phyloP scores from a whole-genome alignment of 1,140 invertebrate genomes.

The Ladona fulva region DNA sequence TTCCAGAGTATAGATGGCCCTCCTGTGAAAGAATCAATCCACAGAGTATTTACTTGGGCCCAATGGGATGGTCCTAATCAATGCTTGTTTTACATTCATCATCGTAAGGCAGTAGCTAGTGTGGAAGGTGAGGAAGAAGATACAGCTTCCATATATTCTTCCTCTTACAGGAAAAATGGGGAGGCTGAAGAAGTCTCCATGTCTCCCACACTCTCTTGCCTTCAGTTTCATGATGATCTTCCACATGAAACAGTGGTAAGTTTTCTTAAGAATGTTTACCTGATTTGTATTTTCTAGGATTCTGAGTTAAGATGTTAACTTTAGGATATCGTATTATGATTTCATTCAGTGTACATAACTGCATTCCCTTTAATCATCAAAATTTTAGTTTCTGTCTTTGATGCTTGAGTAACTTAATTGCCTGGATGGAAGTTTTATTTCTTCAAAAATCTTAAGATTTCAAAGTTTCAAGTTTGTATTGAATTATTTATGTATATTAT shows the following conservation, averaged over 20 bases:
- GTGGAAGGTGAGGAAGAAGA: slow-evolving; percentile 55
- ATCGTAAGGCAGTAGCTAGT: slow-evolving; percentile 53
- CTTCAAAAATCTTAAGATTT: too few species aligned
- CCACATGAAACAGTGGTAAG: slow-evolving; percentile 76
- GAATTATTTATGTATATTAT: too few species aligned
- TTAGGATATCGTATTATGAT: too few species aligned
- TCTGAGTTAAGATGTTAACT: too few species aligned
- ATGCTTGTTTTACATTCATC: slow-evolving; percentile 70
- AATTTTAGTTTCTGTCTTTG: too few species aligned
- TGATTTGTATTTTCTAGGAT: too few species aligned
- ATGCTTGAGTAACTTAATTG: too few species aligned
- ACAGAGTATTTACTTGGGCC: slow-evolving; percentile 57
- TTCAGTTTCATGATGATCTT: slow-evolving; percentile 74
- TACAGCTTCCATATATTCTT: background rate
- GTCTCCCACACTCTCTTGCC: slow-evolving; percentile 61
- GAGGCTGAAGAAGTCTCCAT: slow-evolving; percentile 20
- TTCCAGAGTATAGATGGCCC: background rate
- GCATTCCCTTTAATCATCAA: too few species aligned
- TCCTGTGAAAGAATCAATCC: background rate
- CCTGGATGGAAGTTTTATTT: too few species aligned
- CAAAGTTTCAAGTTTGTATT: too few species aligned
- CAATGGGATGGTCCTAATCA: slow-evolving; percentile 70
- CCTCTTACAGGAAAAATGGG: slow-evolving; percentile 28
- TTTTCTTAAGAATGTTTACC: too few species aligned
- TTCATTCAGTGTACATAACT: too few species aligned